Evolutionary conservation across 2,797 vertebrate species (phyloP).

Genomic region (Kryptolebias ocellatus): DNA sequence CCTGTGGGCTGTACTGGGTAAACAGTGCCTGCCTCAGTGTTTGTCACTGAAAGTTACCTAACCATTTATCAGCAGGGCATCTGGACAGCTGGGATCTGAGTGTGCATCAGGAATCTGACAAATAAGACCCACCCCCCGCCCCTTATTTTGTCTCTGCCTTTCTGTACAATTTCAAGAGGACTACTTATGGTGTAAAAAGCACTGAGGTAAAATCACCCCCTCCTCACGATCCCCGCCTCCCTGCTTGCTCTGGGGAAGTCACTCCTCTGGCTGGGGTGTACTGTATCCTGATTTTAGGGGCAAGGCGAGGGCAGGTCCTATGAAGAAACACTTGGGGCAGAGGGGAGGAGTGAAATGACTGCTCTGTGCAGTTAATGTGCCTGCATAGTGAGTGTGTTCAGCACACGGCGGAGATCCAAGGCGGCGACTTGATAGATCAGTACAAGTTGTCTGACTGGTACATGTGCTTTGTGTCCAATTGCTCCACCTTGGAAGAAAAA

Average conservation of each 20-base stretch:
- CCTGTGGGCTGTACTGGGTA: slow-evolving; percentile 75
- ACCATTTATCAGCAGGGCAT: slow-evolving; percentile 84
- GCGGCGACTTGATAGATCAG: slow-evolving; percentile 44
- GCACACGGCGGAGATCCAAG: slow-evolving; percentile 38
- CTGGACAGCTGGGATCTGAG: slow-evolving; percentile 74
- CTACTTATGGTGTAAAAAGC: slow-evolving; percentile 42
- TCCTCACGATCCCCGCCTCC: slow-evolving; percentile 29
- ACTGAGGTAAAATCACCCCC: slow-evolving; percentile 23
- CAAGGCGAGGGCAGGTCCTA: slow-evolving; percentile 62
- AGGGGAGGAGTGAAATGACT: slow-evolving; percentile 73
- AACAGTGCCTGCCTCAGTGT: slow-evolving; percentile 84
- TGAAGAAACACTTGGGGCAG: slow-evolving; percentile 66
- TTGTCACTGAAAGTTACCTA: slow-evolving; percentile 83
- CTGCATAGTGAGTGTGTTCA: slow-evolving; percentile 57
- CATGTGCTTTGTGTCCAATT: slow-evolving; percentile 32
- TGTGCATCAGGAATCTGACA: slow-evolving; percentile 53
- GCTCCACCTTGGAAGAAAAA: slow-evolving; percentile 24
- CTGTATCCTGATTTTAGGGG: slow-evolving; percentile 52
- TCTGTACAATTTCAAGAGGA: slow-evolving; percentile 24
- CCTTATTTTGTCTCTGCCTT: slow-evolving; percentile 1
- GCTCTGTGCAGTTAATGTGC: slow-evolving; percentile 58
- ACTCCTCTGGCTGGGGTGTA: slow-evolving; percentile 44
- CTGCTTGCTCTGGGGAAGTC: slow-evolving; percentile 40
- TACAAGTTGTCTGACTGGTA: slow-evolving; percentile 45
- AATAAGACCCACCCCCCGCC: background rate